A percentile compares a stretch with the other conserved stretches of the same genome.
Evolutionary conservation across 2,888 invertebrate genomes (phyloP).

Genomic region (Mylabris sibirica): DNA sequence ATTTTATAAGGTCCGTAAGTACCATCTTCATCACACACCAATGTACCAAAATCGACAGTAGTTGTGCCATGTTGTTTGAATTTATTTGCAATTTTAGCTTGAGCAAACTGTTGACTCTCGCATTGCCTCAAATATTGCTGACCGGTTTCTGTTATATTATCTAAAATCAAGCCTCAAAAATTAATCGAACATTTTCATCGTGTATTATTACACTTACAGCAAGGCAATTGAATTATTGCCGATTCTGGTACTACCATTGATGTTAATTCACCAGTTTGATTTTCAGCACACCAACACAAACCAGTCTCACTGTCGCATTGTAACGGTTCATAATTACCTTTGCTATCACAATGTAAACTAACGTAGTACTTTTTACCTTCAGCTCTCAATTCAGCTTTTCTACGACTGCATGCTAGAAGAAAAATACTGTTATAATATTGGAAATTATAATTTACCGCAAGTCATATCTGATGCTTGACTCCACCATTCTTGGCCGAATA

Average conservation of each 20-base stretch:
- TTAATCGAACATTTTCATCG: no score
- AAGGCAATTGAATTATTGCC: slow-evolving; percentile 69
- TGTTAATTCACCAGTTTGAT: slow-evolving; percentile 67
- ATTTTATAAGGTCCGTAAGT: slow-evolving; percentile 68
- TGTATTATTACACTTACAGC: slow-evolving; percentile 65
- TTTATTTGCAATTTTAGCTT: slow-evolving; percentile 63
- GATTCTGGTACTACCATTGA: slow-evolving; percentile 66
- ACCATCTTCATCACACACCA: slow-evolving; percentile 73
- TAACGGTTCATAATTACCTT: slow-evolving; percentile 73
- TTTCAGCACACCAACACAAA: slow-evolving; percentile 74
- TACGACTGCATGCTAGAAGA: slow-evolving; percentile 68
- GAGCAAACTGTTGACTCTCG: slow-evolving; percentile 70
- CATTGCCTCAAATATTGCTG: slow-evolving; percentile 71
- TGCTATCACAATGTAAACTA: slow-evolving; percentile 70
- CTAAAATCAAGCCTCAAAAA: no score
- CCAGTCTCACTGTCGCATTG: slow-evolving; percentile 70
- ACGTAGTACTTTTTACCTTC: slow-evolving; percentile 57
- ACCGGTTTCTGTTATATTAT: slow-evolving; percentile 61
- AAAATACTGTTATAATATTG: slow-evolving; percentile 22
- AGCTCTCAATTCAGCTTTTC: slow-evolving; percentile 65
- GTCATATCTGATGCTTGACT: slow-evolving; percentile 68
- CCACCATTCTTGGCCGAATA: slow-evolving; percentile 73
- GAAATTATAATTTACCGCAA: slow-evolving; percentile 63
- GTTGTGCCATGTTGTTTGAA: slow-evolving; percentile 69
- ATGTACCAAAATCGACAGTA: slow-evolving; percentile 63